Evolutionary conservation across 1,140 invertebrate genomes (phyloP), one percentile per base, ranked within the genome.

Genomic region (Oryzaephilus surinamensis): DNA sequence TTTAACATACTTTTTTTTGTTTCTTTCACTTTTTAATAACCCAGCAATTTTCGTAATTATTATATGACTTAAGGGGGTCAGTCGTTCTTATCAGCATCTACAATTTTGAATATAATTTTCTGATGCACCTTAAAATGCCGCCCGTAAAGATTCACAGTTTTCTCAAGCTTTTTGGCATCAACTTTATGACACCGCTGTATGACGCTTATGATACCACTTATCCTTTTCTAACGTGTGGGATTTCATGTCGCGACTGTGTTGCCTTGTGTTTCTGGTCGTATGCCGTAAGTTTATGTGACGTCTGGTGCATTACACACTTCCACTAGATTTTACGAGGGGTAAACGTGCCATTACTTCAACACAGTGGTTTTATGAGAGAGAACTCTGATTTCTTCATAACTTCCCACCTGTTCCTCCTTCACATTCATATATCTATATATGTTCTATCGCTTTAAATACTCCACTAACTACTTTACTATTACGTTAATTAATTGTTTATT

Each of bases 271-370:
- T 33, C 21, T 31, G 33, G 36, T 41, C 46, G 40, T 44, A 41
- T 24, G 37, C 48, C 42, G 38, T 45, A 52, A 55, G 40, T 58
- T 58, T 58, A 58, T 58, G 56, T 57, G 56, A 58, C 56, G 48
- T 47, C 47, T 47, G 50, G 46, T 56, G 52, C 53, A 58, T 58
- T 56, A 55, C 56, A 58, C 56, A 58, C 56, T 58, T 56, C 54
- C 51, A 42, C 45, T 46, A 46, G 56, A 58, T 51, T 58, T 58
- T 58, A 58, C 54, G 56, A 58, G 51, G 52, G 51, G 51, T 51
- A 51, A 55, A 54, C 51, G 43, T 38, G 46, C 40, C 45, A 55
- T 55, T 55, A 55, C 50, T 53, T 55, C 53, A 55, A 53, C 53
- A 43, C 46, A 31, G 41, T 39, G 42, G 23, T 43, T 35, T 55